Base-by-base conservation (phyloP, 1,140 invertebrate species). In the Brachionus asplanchnoidis region DNA sequence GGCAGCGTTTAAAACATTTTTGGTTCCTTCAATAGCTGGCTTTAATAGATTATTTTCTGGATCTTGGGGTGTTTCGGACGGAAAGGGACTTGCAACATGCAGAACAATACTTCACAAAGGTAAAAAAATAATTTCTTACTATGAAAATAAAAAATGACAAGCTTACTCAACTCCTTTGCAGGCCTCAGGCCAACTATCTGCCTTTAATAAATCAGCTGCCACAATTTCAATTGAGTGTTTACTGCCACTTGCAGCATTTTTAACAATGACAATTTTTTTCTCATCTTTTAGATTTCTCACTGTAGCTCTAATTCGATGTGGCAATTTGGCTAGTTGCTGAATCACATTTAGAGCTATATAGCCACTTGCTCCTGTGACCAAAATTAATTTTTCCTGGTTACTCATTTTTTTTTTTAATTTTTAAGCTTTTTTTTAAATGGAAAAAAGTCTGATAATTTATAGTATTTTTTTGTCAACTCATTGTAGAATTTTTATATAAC, bases 301-400 rank as follows among this genome's bases (percentile, higher is more conserved):
- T 3, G 92, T 92, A 7, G 91, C 92, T 36, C 92, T 85, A 7
- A 92, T 92, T 44, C 86, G 85, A 86, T 91, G 91, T 0, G 91
- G 91, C 17, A 88, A 86, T 84, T 91, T 88, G 66, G 91, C 88
- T 32, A 93, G 87, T 85, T 91, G 89, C 86, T 91, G 88, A 36
- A 92, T 89, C 44, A 92, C 89, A 86, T 92, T 91, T n/a, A 90
- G 87, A 32, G 90, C 92, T 46, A 92, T 89, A 87, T 88, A 92
- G 26, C 92, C 92, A 4, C 91, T 89, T 3, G 91, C 92, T 65
- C 92, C 92, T 7, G 92, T 92, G 9, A 92, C 92, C 42, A 92
- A 87, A 46, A 92, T 91, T 85, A 88, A 50, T 20, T 78, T 46
- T 78, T 56, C 75, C 5, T 17, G 14, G 14, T 46, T 46, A 5